Evolutionary conservation across 2,113 vertebrate genomes (phyloP), one percentile per base, ranked within the genome.

Genomic region (Dicaeum eximium): DNA sequence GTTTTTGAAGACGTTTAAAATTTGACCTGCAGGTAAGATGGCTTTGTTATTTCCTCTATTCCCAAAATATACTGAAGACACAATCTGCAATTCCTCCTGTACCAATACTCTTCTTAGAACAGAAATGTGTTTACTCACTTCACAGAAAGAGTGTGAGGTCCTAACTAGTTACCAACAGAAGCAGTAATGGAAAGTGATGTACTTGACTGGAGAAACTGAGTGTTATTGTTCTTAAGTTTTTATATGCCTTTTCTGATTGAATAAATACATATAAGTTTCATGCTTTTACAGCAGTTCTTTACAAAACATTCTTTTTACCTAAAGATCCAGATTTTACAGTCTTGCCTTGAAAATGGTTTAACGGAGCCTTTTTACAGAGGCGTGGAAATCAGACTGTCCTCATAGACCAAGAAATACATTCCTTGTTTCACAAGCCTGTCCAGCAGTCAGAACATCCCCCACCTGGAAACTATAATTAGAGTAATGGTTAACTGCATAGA

Each of bases 381-480:
- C 12, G 4, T 61, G 37, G 73, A 81, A 83, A 81, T 86, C 53
- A 83, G 13, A 27, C 28, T 70, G 42, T 23, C n/a, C 10, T 70
- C 83, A 16, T 6, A 79, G 40, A 35, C 9, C 30, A 42, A 79
- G 70, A 7, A 91, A 40, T 48, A 28, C 0, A 0, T 57, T 88
- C 14, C 31, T 89, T 81, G 8, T 90, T 77, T 95, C 38, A 57
- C 74, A 78, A 95, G 20, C 24, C 56, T 80, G 20, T 67, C 72
- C 30, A 90, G 40, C 47, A 85, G 67, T 70, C 75, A 64, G 48
- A 88, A 93, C 6, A 9, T 72, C 20, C 35, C 35, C 38, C 33
- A 73, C 66, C 54, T 66, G 70, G 58, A 92, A 95, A 93, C 50
- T 93, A 66, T 80, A 96, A 92, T 86, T 95, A 89, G 38, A 92